Evolutionary conservation across 2,888 invertebrate species (phyloP), one percentile per base, ranked within the genome.

Genomic region (Chrysina gloriosa): DNA sequence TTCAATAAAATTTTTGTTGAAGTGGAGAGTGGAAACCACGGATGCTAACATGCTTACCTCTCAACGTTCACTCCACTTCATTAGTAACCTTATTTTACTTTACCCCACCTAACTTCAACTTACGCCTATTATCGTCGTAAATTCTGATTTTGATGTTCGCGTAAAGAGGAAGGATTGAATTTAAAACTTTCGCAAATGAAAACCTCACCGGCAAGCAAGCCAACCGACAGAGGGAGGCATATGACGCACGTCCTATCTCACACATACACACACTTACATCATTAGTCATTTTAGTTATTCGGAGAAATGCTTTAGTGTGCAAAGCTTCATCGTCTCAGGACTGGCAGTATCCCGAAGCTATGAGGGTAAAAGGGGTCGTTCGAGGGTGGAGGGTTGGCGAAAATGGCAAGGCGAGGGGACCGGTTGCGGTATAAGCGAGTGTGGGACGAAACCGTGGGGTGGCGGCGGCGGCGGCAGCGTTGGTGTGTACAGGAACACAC

Each of bases 321-420:
- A 63, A 50, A 63, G 67, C 63, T 67, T 50, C 63, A 36, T 63
- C 63, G 67, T 63, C 63, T 74, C 72, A 76, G 77, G 74, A 80
- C 78, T 80, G 79, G 79, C 80, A 80, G 81, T 80, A 80, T 79
- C 80, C 80, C 77, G 78, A 73, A 80, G 79, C 79, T 78, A 78
- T 79, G 78, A 77, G 79, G 78, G 77, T 78, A 77, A 78, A 77
- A 77, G 77, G 76, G 72, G 71, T 72, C 70, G 70, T 69, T 66
- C 69, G 69, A 69, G 47, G 71, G 67, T 69, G 68, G 65, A 65
- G 71, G 58, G 70, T 54, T 69, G 58, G 65, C 64, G 67, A 66
- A 42, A 39, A 36, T 34, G 68, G 69, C 65, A 69, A 64, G 61
- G 70, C 65, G 56, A 69, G 71, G 70, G 70, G 68, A 72, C 67